These are phyloP conservation scores for Drosophila neoperkinsi DNA, from an alignment of 2,888 invertebrate genomes.

Conservation along the genomic window DNA sequence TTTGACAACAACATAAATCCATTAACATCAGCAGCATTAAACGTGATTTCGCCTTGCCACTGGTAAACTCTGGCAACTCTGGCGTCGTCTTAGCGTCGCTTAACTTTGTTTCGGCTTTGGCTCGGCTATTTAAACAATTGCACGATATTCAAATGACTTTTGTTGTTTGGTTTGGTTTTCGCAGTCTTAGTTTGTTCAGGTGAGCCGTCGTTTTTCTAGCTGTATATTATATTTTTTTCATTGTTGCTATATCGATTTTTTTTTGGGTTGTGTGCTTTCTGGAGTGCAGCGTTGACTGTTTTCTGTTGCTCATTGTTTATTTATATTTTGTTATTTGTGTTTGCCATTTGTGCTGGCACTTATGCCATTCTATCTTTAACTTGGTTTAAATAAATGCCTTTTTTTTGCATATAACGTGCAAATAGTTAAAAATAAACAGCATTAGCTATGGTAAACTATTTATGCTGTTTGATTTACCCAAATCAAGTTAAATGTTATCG, in stretches of 20 bases:
- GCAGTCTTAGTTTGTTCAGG: constrained; percentile 35
- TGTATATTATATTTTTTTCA: constrained; percentile 38
- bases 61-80: constrained; percentile 17
- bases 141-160: constrained; percentile 33
- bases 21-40: constrained; percentile 59
- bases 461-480: background rate
- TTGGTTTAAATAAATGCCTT: constrained; percentile 27
- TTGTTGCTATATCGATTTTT: constrained; percentile 71
- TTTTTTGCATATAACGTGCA: constrained; percentile 13
- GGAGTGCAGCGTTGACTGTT: constrained; percentile 21
- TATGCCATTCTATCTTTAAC: constrained; percentile 35
- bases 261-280: constrained; percentile 2
- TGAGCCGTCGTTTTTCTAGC: constrained; percentile 18
- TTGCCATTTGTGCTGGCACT: constrained; percentile 31
- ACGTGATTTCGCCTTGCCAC: constrained; percentile 28
- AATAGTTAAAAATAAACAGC: background rate
- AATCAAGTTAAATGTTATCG: background rate
- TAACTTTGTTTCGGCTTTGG: constrained; percentile 19
- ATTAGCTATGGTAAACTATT: background rate
- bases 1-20: constrained; percentile 67
- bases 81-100: constrained; percentile 5
- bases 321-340: constrained; percentile 17
- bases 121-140: constrained; percentile 42
- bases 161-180: constrained; percentile 14
- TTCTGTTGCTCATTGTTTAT: constrained; percentile 35